Percentiles rank a stretch among this genome's conserved stretches.
These are phyloP conservation scores for Melanerpes aurifrons DNA, from an alignment of 2,113 vertebrate genomes.

Conservation along the genomic window DNA sequence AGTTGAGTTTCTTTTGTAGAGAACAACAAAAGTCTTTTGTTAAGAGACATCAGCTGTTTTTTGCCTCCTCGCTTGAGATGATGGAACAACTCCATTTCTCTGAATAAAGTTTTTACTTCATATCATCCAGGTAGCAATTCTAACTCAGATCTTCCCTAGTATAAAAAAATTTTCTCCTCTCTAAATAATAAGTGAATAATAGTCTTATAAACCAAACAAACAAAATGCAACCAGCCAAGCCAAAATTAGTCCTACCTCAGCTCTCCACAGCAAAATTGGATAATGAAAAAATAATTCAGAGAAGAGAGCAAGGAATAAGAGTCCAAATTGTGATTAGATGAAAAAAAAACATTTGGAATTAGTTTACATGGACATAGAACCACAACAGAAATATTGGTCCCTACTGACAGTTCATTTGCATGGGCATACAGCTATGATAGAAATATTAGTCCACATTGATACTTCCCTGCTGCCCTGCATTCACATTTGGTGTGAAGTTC, in stretches of 20 bases:
- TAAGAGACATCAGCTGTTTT: neutral
- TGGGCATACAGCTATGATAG: neutral
- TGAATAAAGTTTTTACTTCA: neutral
- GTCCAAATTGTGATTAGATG: neutral
- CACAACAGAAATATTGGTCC: neutral
- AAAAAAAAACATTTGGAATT: neutral
- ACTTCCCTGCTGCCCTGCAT: no score
- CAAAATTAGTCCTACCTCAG: neutral
- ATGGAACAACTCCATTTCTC: neutral
- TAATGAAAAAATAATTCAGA: neutral
- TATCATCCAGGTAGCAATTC: neutral
- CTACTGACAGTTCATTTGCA: neutral
- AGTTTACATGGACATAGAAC: neutral
- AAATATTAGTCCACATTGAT: neutral
- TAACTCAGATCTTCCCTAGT: neutral
- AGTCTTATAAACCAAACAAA: neutral
- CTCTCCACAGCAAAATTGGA: neutral
- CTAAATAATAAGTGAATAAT: neutral
- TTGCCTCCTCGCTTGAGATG: neutral
- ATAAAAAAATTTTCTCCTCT: neutral
- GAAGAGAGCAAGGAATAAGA: neutral
- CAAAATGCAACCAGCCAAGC: neutral
- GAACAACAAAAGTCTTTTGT: constrained; percentile 30
- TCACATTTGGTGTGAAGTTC: no score
- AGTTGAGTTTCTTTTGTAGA: constrained; percentile 17